Conservation (phyloP, 64 coral and sea anemone species). For the Actinia equina region DNA sequence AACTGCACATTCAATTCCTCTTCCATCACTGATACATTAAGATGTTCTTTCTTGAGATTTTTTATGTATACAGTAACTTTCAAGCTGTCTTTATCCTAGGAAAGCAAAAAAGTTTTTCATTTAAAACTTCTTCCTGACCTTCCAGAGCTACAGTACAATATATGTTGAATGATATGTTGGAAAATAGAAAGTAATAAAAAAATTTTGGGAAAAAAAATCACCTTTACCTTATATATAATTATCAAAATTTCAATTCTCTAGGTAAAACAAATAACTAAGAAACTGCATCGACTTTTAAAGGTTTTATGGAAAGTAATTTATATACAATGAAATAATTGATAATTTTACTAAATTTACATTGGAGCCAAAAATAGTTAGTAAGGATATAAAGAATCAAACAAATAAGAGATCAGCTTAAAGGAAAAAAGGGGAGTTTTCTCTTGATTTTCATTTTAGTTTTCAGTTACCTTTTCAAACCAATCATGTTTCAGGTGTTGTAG, state of each 20-base stretch:
- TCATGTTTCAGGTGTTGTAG: conserved; percentile 42
- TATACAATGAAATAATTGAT: no score
- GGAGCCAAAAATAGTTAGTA: background rate
- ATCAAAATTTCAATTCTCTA: background rate
- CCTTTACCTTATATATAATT: background rate
- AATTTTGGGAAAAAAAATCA: no score
- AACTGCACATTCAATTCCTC: conserved; percentile 68
- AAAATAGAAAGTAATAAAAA: no score
- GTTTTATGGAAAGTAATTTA: no score
- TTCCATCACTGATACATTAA: conserved; percentile 55
- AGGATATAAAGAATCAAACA: background rate
- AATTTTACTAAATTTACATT: no score
- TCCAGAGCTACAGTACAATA: no score
- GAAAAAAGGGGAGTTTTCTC: background rate
- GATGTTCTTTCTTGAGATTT: conserved; percentile 28
- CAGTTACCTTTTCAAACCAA: conserved; percentile 53
- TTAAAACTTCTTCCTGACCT: no score
- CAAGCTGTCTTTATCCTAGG: conserved; percentile 23
- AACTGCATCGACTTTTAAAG: background rate
- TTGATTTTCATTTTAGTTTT: background rate
- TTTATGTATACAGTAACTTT: conserved; percentile 60
- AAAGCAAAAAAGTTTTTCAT: background rate
- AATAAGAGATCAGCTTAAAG: background rate
- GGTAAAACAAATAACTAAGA: background rate
- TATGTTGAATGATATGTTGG: no score